phyloP scores from a whole-genome alignment of 2,797 vertebrate species.

The Falco rusticolus region DNA sequence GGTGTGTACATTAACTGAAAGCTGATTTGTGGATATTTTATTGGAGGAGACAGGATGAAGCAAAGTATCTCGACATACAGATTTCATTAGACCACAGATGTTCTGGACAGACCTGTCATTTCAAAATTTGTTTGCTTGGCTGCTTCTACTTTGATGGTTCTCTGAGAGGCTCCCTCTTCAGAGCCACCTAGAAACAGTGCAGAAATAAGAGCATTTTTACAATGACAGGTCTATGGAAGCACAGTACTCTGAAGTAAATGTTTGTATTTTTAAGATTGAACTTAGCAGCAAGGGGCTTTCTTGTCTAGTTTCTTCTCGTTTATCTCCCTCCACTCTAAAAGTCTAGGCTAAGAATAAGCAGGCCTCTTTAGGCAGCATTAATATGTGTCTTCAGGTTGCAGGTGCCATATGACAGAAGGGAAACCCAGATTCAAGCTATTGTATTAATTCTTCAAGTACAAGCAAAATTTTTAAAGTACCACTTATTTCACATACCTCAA shows the following conservation, averaged over 20 bases:
- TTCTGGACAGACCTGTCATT: conserved; percentile 39
- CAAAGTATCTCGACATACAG: conserved; percentile 25
- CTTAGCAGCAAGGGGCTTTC: conserved; percentile 13
- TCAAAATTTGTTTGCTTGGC: conserved; percentile 43
- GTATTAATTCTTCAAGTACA: background rate
- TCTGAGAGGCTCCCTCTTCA: conserved; percentile 33
- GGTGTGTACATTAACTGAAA: background rate
- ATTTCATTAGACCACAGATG: conserved; percentile 47
- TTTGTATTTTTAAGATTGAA: conserved; percentile 24
- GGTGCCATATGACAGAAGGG: background rate
- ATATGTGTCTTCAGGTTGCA: background rate
- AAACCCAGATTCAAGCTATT: background rate
- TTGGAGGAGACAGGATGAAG: background rate
- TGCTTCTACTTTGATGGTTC: conserved; percentile 11
- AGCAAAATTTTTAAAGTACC: background rate
- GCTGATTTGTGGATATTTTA: conserved; percentile 57
- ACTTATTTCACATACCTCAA: background rate
- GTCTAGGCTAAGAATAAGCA: background rate
- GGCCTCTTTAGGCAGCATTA: background rate
- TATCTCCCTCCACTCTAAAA: background rate
- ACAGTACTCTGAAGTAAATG: conserved; percentile 8
- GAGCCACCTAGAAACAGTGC: background rate
- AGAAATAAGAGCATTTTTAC: background rate
- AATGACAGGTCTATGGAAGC: conserved; percentile 34
- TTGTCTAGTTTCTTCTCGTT: background rate